Evolutionary conservation across 2,113 vertebrate species (phyloP), one percentile per base, ranked within the genome.

Genomic region (Pterocles gutturalis): DNA sequence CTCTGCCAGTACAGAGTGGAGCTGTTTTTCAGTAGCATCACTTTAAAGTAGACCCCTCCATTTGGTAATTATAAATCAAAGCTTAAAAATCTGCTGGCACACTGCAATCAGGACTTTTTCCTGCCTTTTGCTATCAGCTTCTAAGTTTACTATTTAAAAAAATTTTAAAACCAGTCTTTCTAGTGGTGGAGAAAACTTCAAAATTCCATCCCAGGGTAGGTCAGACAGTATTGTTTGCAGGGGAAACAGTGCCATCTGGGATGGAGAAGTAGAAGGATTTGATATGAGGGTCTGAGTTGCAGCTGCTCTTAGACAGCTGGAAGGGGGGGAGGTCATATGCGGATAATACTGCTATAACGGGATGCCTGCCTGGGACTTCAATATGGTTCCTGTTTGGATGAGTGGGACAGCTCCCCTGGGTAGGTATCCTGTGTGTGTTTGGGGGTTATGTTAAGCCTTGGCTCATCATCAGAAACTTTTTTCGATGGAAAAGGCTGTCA

Each of bases 381-480:
- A 0, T 31, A 11, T 33, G 34, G 19, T 46, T 67, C 34, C 29
- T 69, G 1, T 34, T 24, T 53, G 82, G 58, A 9, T 54, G 57
- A 51, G 79, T 36, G 45, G 33, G 62, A 60, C 60, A 48, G 46
- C 54, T 38, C 41, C 21, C 24, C 33, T 71, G 28, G 13, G 31
- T 34, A 9, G 6, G 19, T 18, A 7, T 48, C 29, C 38, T 41
- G 0, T 46, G 13, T 55, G 21, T 49, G 11, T 45, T 6, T 9
- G 14, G 54, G 66, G 11, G 4, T 60, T 69, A 14, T 0, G 0
- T 83, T 69, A 66, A 90, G 34, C 48, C 8, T 64, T 76, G 57
- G 20, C 34, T 72, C 8, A 13, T 29, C 2, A 7, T 13, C 33
- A 88, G 73, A 60, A 79, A 12, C 13, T 3, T 49, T 45, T 85